These are phyloP conservation scores for Neopelma chrysocephalum DNA, from an alignment of 2,797 vertebrate genomes.

Conservation along the genomic window DNA sequence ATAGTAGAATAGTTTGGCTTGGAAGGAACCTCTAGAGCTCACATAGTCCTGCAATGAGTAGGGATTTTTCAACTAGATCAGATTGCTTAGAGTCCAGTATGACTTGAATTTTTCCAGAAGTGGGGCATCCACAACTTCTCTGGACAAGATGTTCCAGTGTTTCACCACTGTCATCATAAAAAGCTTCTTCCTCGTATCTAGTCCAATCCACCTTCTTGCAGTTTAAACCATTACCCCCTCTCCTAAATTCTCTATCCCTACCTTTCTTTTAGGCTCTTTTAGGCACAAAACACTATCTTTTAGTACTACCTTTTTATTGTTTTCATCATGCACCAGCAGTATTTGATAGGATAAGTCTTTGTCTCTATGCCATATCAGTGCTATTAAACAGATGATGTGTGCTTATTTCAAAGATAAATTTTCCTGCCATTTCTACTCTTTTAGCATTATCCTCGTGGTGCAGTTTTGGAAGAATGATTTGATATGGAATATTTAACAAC, in stretches of 20 bases:
- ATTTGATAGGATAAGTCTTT: neutral
- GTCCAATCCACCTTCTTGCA: neutral
- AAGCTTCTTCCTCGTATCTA: neutral
- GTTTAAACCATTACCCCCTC: neutral
- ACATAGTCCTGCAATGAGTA: neutral
- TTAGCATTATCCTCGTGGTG: neutral
- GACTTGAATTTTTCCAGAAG: neutral
- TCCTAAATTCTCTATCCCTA: neutral
- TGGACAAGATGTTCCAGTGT: no score
- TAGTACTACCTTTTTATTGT: neutral
- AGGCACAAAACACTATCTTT: neutral
- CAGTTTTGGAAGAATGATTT: neutral
- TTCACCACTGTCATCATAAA: no score
- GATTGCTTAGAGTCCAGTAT: neutral
- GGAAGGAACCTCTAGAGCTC: neutral
- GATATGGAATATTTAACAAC: neutral
- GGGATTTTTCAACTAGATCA: neutral
- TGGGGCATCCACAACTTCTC: neutral
- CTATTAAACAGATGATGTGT: neutral
- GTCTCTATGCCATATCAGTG: neutral
- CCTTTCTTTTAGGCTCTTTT: neutral
- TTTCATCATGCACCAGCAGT: neutral
- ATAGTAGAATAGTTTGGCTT: neutral
- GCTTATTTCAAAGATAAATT: neutral
- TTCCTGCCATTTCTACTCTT: neutral